Percentiles rank a stretch among this genome's conserved stretches.
Evolutionary conservation across 1,140 invertebrate species (phyloP).

Genomic region (Papilio polyxenes): DNA sequence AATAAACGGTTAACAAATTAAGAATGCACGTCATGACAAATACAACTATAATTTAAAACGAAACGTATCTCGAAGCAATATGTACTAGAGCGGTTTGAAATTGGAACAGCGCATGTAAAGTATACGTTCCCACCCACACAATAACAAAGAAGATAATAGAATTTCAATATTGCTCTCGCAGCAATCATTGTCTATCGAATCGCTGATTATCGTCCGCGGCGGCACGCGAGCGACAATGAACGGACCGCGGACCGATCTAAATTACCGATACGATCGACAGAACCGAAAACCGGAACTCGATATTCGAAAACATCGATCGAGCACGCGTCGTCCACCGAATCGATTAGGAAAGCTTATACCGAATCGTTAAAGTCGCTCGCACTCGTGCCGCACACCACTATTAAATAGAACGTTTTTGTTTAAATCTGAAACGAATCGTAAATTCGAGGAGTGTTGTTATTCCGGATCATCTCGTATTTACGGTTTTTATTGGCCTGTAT

Average conservation of each 20-base stretch:
- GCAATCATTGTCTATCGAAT: constrained; percentile 59
- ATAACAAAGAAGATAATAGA: constrained; percentile 41
- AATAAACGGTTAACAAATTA: constrained; percentile 27
- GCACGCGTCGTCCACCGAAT: constrained; percentile 68
- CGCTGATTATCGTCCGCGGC: constrained; percentile 54
- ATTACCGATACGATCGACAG: constrained; percentile 48
- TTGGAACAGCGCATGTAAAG: constrained; percentile 35
- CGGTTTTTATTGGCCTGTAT: constrained; percentile 67
- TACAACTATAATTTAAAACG: constrained; percentile 23
- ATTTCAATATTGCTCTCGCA: constrained; percentile 47
- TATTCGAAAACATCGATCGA: constrained; percentile 48
- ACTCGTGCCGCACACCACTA: constrained; percentile 72
- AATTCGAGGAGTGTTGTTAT: constrained; percentile 78
- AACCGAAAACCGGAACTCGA: constrained; percentile 57
- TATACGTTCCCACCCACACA: constrained; percentile 41
- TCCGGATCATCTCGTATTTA: constrained; percentile 69
- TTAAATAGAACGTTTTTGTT: constrained; percentile 80
- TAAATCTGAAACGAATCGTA: constrained; percentile 76
- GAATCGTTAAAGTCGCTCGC: constrained; percentile 52
- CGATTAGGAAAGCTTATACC: constrained; percentile 70
- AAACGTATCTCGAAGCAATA: constrained; percentile 8
- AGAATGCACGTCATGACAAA: constrained; percentile 35
- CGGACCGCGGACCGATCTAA: constrained; percentile 47
- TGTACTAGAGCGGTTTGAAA: not conserved
- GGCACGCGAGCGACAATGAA: constrained; percentile 57